Evolutionary conservation across 2,797 vertebrate species (phyloP), one percentile per base, ranked within the genome.

Genomic region (Fistularia tabacaria): DNA sequence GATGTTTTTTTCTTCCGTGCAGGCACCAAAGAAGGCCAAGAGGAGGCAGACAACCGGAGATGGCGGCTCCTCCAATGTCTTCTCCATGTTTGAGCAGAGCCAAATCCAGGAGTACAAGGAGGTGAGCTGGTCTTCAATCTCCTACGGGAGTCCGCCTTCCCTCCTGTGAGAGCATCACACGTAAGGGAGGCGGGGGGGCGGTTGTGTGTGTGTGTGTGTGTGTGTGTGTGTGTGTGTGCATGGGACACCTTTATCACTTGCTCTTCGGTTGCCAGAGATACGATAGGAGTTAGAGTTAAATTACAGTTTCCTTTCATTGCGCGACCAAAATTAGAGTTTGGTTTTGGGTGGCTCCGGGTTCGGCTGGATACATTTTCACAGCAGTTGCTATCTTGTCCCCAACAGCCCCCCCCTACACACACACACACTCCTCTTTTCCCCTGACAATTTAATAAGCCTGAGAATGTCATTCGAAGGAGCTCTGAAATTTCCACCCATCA

Each of bases 81-180:
- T 96, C 91, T 96, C 95, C 87, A 96, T 96, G 94, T 97, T 97
- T 60, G 95, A 96, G 88, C 94, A 97, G 90, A 95, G 93, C 85
- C 95, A 97, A 89, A 97, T 97, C 76, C 94, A 97, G 91, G 95
- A 96, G 87, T 97, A 96, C 90, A 96, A 96, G 79, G 95, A 96
- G 93, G 95, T 95, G 94, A 95, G 93, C 92, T 93, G 6, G 7
- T 15, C 9, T 13, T 12, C 10, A 7, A n/a, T 14, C 9, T 14
- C 7, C 8, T 9, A 9, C 14, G 4, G 1, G 9, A 3, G 14
- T 9, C 38, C 1, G 7, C 49, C 8, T 9, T n/a, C 38, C n/a
- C 14, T 10, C 10, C 50, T 1, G 3, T 2, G 10, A 7, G 14
- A 45, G 14, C n/a, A 45, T 7, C n/a, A 45, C n/a, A 45, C 49